phyloP scores from a whole-genome alignment of 2,888 invertebrate genomes.

The Trichacis sp. region DNA sequence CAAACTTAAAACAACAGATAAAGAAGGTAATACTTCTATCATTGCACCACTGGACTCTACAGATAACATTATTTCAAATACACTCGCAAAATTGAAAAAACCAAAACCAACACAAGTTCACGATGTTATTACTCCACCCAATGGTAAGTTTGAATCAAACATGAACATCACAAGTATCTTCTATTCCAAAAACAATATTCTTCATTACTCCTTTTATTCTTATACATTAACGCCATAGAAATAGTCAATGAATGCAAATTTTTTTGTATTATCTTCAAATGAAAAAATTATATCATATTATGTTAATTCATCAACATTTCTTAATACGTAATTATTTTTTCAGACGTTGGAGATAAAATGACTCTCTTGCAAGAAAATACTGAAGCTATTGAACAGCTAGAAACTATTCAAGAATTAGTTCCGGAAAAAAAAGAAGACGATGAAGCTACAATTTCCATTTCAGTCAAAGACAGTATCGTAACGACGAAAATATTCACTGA shows the following conservation, averaged over 20 bases:
- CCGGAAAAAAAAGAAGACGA: constrained; percentile 3
- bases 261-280: no score
- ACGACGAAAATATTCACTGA: constrained; percentile 1
- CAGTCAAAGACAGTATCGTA: neutral
- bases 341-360: neutral
- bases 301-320: neutral
- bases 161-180: neutral
- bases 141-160: neutral
- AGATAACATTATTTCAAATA: neutral
- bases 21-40: constrained; percentile 46
- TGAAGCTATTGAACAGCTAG: constrained; percentile 16
- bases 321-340: neutral
- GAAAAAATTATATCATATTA: no score
- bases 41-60: neutral
- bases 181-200: neutral
- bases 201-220: no score
- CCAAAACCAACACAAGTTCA: neutral
- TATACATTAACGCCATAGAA: no score
- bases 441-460: neutral
- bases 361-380: neutral
- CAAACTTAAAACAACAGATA: constrained; percentile 70
- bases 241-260: no score
- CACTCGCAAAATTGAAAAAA: neutral
- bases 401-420: constrained; percentile 49
- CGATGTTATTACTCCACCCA: neutral